Evolutionary conservation across 2,797 vertebrate species (phyloP).

Genomic region (Emys orbicularis): DNA sequence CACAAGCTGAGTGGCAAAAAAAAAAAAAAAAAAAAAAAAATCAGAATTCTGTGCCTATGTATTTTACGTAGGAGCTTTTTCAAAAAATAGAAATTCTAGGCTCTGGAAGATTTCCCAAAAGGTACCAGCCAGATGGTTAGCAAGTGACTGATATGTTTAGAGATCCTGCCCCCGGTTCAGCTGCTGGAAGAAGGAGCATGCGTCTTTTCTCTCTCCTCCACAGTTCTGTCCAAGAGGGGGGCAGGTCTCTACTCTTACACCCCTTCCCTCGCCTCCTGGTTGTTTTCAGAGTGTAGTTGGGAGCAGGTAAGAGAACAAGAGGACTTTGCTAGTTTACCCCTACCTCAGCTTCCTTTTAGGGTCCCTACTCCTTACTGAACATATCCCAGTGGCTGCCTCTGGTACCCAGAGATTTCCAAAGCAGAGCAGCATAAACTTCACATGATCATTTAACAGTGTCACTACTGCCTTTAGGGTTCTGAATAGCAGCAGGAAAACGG

Average conservation of each 20-base stretch:
- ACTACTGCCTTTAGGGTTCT: not conserved
- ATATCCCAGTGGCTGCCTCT: not conserved
- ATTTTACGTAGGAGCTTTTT: not conserved
- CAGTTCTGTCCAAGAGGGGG: not conserved
- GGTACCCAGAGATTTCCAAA: not conserved
- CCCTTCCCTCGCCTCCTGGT: not conserved
- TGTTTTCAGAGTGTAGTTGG: not conserved
- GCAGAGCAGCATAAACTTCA: constrained; percentile 8
- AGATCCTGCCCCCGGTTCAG: not conserved
- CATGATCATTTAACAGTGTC: not conserved
- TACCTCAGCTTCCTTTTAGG: not conserved
- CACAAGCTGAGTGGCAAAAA: no score
- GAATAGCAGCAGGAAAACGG: not conserved
- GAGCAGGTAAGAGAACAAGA: not conserved
- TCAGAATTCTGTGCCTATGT: no score
- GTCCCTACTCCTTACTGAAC: not conserved
- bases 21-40: no score
- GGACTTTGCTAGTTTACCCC: not conserved
- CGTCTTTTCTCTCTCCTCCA: not conserved
- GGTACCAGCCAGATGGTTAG: not conserved
- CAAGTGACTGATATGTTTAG: not conserved
- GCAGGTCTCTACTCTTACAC: fast-evolving
- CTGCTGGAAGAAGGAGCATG: not conserved
- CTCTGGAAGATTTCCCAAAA: not conserved
- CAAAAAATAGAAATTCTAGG: not conserved